These are phyloP conservation scores for Dexiosoma caninum DNA, from an alignment of 2,888 invertebrate species.

Conservation along the genomic window DNA sequence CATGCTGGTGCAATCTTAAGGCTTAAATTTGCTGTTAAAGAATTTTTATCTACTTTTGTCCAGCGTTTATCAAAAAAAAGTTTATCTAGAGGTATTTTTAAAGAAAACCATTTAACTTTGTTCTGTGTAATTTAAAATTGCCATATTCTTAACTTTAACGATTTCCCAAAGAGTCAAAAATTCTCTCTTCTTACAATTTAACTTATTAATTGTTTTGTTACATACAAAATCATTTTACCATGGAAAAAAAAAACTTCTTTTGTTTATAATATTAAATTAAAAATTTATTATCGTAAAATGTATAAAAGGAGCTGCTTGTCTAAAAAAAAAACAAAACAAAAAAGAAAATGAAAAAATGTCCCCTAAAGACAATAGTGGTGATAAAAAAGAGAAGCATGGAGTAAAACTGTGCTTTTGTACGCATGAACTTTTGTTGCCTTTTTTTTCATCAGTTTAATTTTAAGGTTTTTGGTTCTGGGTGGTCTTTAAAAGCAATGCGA, in stretches of 20 bases:
- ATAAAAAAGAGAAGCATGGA: neutral
- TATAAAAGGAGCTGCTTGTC: constrained; percentile 3
- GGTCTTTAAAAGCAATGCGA: no score
- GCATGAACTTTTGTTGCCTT: no score
- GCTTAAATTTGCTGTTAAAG: no score
- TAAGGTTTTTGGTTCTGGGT: no score
- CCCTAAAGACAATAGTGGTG: constrained; percentile 1
- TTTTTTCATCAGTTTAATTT: no score
- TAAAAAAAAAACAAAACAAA: neutral
- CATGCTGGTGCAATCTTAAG: no score
- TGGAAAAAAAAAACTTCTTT: neutral
- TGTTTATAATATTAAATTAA: constrained; percentile 28
- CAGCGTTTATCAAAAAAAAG: no score
- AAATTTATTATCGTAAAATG: constrained; percentile 35
- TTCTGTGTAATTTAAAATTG: neutral
- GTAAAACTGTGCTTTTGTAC: no score
- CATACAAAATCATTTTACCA: neutral
- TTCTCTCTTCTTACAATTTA: neutral
- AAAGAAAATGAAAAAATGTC: constrained; percentile 2
- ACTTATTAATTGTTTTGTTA: neutral
- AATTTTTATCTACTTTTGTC: no score
- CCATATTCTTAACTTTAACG: neutral
- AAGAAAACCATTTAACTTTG: no score
- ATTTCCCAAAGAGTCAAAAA: neutral
- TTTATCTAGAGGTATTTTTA: no score